Evolutionary conservation across 2,113 vertebrate genomes (phyloP).

Genomic region (Nycticebus coucang): DNA sequence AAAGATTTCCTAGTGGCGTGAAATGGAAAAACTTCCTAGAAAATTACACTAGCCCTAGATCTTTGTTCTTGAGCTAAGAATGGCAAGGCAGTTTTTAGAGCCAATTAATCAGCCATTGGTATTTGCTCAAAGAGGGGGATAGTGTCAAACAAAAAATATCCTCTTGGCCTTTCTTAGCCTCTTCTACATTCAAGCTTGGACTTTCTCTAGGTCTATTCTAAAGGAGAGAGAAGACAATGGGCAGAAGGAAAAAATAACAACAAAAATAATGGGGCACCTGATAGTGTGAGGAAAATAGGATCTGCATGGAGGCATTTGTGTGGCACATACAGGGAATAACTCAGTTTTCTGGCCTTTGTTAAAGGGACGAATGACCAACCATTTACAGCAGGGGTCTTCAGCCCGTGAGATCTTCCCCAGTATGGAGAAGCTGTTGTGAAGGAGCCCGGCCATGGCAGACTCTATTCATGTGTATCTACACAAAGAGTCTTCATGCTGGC

Average conservation of each 20-base stretch:
- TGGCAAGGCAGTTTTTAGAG: constrained; percentile 46
- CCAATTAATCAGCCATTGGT: background rate
- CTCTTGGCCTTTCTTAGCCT: background rate
- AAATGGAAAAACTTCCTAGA: constrained; percentile 53
- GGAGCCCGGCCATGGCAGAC: background rate
- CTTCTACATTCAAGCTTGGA: background rate
- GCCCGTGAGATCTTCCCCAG: background rate
- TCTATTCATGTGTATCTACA: background rate
- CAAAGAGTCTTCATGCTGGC: background rate
- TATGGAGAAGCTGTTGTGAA: background rate
- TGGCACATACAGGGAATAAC: background rate
- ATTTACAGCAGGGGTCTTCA: background rate
- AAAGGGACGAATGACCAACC: constrained; percentile 22
- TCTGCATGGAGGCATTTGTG: background rate
- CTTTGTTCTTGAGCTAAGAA: constrained; percentile 35
- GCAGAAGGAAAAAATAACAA: constrained; percentile 16
- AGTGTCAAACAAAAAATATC: background rate
- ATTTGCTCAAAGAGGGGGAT: constrained; percentile 30
- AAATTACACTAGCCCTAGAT: constrained; percentile 30
- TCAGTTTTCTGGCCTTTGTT: constrained; percentile 4
- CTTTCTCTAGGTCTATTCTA: constrained; percentile 30
- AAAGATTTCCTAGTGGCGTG: background rate
- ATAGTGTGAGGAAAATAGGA: background rate
- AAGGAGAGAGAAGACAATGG: background rate
- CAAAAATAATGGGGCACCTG: background rate